Evolutionary conservation across 2,113 vertebrate species (phyloP), one percentile per base, ranked within the genome.

Genomic region (Suncus etruscus): DNA sequence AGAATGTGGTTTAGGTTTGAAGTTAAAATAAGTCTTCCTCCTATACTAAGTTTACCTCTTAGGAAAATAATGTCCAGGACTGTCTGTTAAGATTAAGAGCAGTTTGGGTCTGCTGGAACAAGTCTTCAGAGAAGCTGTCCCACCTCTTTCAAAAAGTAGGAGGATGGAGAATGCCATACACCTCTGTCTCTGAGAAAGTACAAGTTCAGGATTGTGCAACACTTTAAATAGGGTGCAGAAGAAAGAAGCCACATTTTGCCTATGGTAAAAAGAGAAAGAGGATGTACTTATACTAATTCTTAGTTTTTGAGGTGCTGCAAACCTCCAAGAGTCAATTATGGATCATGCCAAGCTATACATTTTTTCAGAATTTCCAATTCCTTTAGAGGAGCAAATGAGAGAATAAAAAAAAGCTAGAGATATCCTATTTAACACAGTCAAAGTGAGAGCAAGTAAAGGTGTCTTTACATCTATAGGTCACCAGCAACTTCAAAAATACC

Each of bases 1-100:
- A 85, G 20, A 82, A 70, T 87, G 32, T 77, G 80, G 54, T n/a
- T 85, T 78, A n/a, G 12, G 15, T n/a, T 72, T 90, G 83, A 78
- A 32, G 25, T 63, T 78, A 54, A 84, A 81, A 39, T 29, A 69
- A 6, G 9, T 32, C 10, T 27, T 39, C 3, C 31, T 75, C 39
- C 7, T 68, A 32, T 2, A 27, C 9, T 32, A 25, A 81, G 25
- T 87, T 4, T 63, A 68, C 76, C 11, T 75, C 61, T 22, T 72
- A 80, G 61, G 25, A 45, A 1, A 58, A 54, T 25, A 81, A 11
- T n/a, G 9, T 61, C 54, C n/a, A 25, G 68, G 9, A 2, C 2
- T 50, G 20, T n/a, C 11, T n/a, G 1, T 58, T 70, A 9, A 48
- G 25, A 18, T 20, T 18, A 2, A 69, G 91, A 82, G 29, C 18